A percentile compares a stretch with the other conserved stretches of the same genome.
phyloP scores from a whole-genome alignment of 2,888 invertebrate species.

The Folsomia candida region DNA sequence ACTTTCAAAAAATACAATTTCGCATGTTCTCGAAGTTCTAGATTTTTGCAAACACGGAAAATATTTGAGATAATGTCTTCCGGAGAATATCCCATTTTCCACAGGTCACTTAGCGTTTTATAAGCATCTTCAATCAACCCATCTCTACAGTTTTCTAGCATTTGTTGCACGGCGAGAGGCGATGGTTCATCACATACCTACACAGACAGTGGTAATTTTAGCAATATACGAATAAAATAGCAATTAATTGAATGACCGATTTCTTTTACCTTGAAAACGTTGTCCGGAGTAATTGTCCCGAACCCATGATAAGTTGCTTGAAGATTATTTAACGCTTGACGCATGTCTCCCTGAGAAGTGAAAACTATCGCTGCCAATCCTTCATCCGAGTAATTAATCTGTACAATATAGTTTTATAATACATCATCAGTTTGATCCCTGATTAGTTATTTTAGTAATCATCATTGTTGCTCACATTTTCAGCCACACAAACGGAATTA shows the following conservation, averaged over 20 bases:
- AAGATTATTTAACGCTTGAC: conserved; percentile 94
- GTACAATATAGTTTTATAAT: conserved; percentile 27
- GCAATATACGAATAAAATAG: background rate
- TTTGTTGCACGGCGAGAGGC: conserved; percentile 83
- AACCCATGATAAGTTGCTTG: conserved; percentile 93
- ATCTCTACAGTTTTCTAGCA: conserved; percentile 78
- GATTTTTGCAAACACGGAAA: conserved; percentile 87
- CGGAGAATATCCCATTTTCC: conserved; percentile 90
- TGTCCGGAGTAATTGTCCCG: conserved; percentile 81
- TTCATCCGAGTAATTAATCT: conserved; percentile 81
- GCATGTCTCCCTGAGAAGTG: conserved; percentile 97
- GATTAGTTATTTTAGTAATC: background rate
- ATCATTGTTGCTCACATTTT: conserved; percentile 65
- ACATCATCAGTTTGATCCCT: conserved; percentile 1
- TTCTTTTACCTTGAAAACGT: conserved; percentile 80
- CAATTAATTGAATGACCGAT: conserved; percentile 10
- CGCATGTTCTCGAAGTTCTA: conserved; percentile 74
- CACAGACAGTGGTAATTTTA: conserved; percentile 16
- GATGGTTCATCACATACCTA: conserved; percentile 97
- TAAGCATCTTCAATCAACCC: conserved; percentile 83
- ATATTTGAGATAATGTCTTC: conserved; percentile 95
- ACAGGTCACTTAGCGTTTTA: conserved; percentile 81
- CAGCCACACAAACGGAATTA: conserved; percentile 70
- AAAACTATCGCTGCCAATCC: conserved; percentile 95
- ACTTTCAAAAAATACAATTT: conserved; percentile 82